Evolutionary conservation across 2,888 invertebrate species (phyloP).

Genomic region (Lasioglossum pauxillum): DNA sequence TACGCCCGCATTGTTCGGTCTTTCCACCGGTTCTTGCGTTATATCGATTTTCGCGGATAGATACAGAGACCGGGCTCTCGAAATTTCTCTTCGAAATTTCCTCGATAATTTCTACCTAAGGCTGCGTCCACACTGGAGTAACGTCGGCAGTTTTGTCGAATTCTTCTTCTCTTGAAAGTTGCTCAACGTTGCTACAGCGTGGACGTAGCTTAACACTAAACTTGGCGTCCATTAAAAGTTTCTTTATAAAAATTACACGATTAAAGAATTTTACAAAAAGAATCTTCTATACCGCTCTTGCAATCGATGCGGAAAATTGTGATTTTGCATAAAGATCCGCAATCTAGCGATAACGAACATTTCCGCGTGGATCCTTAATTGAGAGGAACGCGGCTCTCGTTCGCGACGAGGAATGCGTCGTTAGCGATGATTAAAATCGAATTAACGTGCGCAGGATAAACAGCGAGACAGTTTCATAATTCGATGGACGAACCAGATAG

Average conservation of each 20-base stretch:
- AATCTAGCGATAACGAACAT: not conserved
- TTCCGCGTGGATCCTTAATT: not conserved
- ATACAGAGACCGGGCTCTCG: not conserved
- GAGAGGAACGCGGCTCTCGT: not conserved
- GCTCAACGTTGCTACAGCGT: too few relatives aligned
- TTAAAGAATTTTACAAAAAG: too few relatives aligned
- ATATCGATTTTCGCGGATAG: slow-evolving; percentile 7
- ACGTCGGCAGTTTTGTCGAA: not conserved
- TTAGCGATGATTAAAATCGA: slow-evolving; percentile 3
- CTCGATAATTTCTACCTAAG: not conserved
- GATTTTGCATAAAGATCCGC: too few relatives aligned
- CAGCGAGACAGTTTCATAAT: slow-evolving; percentile 1
- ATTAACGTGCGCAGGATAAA: not conserved
- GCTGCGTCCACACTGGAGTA: not conserved
- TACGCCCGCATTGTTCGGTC: slow-evolving; percentile 23
- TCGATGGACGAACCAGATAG: slow-evolving; percentile 17
- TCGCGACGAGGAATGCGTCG: not conserved
- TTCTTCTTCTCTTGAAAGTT: too few relatives aligned
- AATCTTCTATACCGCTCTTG: too few relatives aligned
- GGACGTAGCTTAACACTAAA: not conserved
- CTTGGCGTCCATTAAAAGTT: not conserved
- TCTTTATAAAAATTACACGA: not conserved
- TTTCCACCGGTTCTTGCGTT: not conserved
- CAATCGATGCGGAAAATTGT: too few relatives aligned
- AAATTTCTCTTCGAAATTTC: not conserved